Evolutionary conservation across 2,888 invertebrate genomes (phyloP).

Genomic region (Copidosoma aretas): DNA sequence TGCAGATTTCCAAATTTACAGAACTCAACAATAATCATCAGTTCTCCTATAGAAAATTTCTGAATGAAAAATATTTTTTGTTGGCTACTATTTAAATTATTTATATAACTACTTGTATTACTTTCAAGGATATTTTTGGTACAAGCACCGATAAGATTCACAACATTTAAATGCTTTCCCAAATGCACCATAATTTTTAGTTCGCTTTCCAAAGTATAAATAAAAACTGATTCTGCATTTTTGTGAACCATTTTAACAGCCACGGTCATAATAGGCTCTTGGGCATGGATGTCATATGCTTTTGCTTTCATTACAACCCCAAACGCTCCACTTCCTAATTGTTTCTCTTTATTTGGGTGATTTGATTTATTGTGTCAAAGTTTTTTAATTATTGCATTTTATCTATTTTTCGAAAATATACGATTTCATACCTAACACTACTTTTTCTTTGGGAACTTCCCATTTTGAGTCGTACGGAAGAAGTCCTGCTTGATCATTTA

Average conservation of each 20-base stretch:
- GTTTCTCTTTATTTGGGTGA: slow-evolving; percentile 96
- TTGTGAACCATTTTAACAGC: slow-evolving; percentile 96
- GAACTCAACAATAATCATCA: slow-evolving; percentile 91
- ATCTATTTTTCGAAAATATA: too few species aligned
- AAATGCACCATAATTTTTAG: too few species aligned
- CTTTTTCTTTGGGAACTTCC: slow-evolving; percentile 88
- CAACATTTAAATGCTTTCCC: slow-evolving; percentile 92
- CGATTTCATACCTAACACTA: slow-evolving; percentile 75
- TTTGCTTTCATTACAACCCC: slow-evolving; percentile 91
- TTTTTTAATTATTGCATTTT: neutral
- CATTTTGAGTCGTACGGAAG: slow-evolving; percentile 88
- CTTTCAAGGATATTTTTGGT: slow-evolving; percentile 89
- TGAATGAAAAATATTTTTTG: too few species aligned
- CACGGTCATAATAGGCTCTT: slow-evolving; percentile 78
- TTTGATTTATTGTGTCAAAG: slow-evolving; percentile 68
- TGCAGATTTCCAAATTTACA: too few species aligned
- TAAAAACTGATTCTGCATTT: slow-evolving; percentile 82
- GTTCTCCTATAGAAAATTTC: slow-evolving; percentile 74
- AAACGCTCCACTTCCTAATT: too few species aligned
- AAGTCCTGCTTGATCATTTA: slow-evolving; percentile 93
- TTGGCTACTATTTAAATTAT: too few species aligned
- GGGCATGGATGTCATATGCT: slow-evolving; percentile 79
- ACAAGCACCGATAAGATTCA: slow-evolving; percentile 92
- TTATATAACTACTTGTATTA: too few species aligned
- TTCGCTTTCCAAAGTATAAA: too few species aligned